Conservation (phyloP, 2,113 vertebrate species). For the Synodontis membranacea region DNA sequence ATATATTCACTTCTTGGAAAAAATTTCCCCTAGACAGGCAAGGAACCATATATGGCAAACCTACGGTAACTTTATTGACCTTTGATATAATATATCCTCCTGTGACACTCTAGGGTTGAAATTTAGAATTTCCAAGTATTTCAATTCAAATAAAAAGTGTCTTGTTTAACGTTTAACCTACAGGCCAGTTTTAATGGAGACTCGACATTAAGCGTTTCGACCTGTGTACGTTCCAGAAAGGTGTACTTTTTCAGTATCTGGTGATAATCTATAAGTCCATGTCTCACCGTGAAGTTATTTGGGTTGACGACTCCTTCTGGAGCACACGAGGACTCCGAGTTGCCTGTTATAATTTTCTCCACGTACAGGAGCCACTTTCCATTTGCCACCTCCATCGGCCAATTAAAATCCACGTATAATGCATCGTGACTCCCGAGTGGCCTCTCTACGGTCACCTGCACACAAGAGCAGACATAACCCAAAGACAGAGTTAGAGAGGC, state of each 20-base stretch:
- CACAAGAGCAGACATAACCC: not conserved
- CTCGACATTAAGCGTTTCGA: not conserved
- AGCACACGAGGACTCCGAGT: conserved; percentile 66
- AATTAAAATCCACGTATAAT: conserved; percentile 82
- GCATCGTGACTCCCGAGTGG: conserved; percentile 73
- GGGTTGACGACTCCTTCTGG: conserved; percentile 80
- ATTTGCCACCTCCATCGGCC: conserved; percentile 83
- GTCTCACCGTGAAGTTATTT: conserved; percentile 75
- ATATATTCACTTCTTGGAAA: too few relatives aligned
- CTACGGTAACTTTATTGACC: too few relatives aligned
- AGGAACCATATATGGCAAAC: too few relatives aligned
- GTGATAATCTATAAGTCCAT: not conserved
- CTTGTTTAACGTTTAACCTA: too few relatives aligned
- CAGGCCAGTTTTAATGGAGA: not conserved
- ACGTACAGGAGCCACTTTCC: conserved; percentile 93
- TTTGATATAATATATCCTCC: too few relatives aligned
- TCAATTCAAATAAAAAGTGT: too few relatives aligned
- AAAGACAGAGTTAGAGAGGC: not conserved
- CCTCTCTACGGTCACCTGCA: conserved; percentile 75
- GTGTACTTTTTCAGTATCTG: not conserved
- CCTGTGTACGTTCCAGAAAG: not conserved
- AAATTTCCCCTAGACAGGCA: too few relatives aligned
- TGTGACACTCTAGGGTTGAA: too few relatives aligned
- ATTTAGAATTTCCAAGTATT: too few relatives aligned
- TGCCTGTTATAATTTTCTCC: conserved; percentile 75